Conservation (phyloP, 2,113 vertebrate genomes). For the Rhea americana region DNA sequence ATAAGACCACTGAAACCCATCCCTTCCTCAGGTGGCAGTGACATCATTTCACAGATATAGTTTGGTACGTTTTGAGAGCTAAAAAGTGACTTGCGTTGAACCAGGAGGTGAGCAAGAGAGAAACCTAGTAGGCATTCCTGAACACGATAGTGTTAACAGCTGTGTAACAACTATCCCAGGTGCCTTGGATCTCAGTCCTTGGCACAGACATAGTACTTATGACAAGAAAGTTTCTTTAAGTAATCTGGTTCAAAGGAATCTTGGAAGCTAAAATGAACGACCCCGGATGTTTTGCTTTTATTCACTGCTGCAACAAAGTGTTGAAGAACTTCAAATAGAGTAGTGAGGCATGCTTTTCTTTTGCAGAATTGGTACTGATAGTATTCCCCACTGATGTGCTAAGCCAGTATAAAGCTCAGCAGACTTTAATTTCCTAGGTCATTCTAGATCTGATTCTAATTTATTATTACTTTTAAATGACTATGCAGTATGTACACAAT, state of each 20-base stretch:
- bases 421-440: neutral
- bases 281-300: neutral
- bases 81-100: accelerated
- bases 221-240: neutral
- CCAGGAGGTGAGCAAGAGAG: neutral
- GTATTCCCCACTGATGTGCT: neutral
- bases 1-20: accelerated
- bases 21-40: neutral
- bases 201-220: neutral
- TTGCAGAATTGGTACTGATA: neutral
- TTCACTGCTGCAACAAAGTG: neutral
- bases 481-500: neutral
- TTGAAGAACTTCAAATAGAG: neutral
- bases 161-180: neutral
- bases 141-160: neutral
- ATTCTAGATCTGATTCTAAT: neutral
- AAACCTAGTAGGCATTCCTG: neutral
- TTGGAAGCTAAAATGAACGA: neutral
- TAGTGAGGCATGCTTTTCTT: neutral
- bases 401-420: neutral
- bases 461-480: neutral
- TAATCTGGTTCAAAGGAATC: neutral
- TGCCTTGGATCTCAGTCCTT: neutral
- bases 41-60: accelerated
- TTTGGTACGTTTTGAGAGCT: neutral